Evolutionary conservation across 1,140 invertebrate species (phyloP).

Genomic region (Drosophila lacertosa): DNA sequence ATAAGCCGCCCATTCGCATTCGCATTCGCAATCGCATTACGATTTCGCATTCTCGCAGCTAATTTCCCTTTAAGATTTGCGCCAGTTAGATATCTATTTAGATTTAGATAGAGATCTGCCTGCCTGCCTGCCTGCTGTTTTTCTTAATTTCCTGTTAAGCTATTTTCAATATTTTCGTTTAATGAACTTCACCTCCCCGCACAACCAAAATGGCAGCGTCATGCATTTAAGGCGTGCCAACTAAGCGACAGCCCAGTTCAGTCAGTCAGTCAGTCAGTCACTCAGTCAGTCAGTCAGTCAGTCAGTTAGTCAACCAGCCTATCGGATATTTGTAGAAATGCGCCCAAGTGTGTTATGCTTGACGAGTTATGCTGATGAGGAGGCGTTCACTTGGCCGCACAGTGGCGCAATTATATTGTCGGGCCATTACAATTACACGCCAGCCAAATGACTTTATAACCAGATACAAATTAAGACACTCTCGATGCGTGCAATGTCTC

Average conservation of each 20-base stretch:
- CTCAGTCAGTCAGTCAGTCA: slow-evolving; percentile 38
- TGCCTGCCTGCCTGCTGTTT: slow-evolving; percentile 47
- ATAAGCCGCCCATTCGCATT: slow-evolving; percentile 21
- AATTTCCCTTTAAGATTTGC: slow-evolving; percentile 78
- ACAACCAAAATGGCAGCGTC: slow-evolving; percentile 63
- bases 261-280: slow-evolving; percentile 35
- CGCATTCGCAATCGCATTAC: slow-evolving; percentile 55
- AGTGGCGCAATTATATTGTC: slow-evolving; percentile 20
- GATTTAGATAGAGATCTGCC: slow-evolving; percentile 34
- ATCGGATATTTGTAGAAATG: slow-evolving; percentile 55
- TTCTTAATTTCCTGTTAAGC: slow-evolving; percentile 80
- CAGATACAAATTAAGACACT: no score
- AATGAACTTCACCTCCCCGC: slow-evolving; percentile 38
- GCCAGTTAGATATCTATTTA: slow-evolving; percentile 62
- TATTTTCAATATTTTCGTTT: slow-evolving; percentile 70
- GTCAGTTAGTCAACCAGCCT: slow-evolving; percentile 39
- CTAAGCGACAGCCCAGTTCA: slow-evolving; percentile 37
- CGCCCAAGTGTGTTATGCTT: slow-evolving; percentile 67
- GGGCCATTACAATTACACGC: not conserved
- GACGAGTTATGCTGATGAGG: slow-evolving; percentile 75
- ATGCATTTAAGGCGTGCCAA: slow-evolving; percentile 72
- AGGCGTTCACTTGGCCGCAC: slow-evolving; percentile 58
- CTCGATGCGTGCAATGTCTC: no score
- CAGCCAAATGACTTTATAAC: no score
- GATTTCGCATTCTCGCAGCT: slow-evolving; percentile 74